Conservation (phyloP, 1,140 invertebrate species). For the Lamellibrachia luymesi region DNA sequence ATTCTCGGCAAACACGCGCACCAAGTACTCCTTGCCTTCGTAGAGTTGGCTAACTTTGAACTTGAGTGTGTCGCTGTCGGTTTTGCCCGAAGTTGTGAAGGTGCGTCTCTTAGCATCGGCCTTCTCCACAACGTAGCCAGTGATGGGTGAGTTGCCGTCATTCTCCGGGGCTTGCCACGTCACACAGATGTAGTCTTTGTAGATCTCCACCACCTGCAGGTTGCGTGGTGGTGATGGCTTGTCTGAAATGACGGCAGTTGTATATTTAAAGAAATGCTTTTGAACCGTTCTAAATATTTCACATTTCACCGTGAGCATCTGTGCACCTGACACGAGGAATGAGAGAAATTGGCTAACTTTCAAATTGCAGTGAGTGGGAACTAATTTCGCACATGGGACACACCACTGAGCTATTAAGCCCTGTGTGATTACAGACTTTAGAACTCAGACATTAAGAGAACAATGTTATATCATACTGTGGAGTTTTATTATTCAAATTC, state of each 20-base stretch:
- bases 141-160: constrained; percentile 93
- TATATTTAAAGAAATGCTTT: too few species aligned
- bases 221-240: constrained; percentile 68
- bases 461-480: neutral
- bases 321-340: neutral
- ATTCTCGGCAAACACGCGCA: constrained; percentile 93
- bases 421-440: neutral
- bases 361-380: neutral
- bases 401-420: neutral
- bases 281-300: too few species aligned
- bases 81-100: constrained; percentile 64
- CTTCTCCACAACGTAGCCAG: constrained; percentile 58
- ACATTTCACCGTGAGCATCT: too few species aligned
- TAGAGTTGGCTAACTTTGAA: constrained; percentile 68
- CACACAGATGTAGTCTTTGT: constrained; percentile 85
- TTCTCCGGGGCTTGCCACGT: constrained; percentile 85
- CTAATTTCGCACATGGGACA: neutral
- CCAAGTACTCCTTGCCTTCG: constrained; percentile 83
- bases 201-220: constrained; percentile 71
- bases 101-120: constrained; percentile 65
- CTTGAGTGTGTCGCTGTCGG: constrained; percentile 62
- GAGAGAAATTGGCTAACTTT: neutral
- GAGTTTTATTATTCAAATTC: neutral
- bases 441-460: neutral
- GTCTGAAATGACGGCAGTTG: constrained; percentile 23